Evolutionary conservation across 2,888 invertebrate species (phyloP), one percentile per base, ranked within the genome.

Genomic region (Priocnemis perturbator): DNA sequence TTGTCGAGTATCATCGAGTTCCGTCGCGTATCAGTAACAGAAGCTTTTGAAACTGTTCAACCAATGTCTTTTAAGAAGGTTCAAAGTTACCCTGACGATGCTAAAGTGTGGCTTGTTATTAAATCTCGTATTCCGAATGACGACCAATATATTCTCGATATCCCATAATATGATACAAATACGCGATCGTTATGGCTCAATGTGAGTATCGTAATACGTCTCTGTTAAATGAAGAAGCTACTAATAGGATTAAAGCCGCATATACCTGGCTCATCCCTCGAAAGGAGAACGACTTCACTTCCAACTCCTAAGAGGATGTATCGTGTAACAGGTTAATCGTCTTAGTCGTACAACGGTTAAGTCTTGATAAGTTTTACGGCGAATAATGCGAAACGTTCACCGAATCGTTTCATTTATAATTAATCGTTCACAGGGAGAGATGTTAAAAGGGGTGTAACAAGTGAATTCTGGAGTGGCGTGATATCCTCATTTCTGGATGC

Each of bases 171-270:
- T 11, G 7, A 37, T 37, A 11, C 37, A 1, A 2, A 37, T 37
- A 11, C 37, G 11, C 37, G 37, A 37, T 37, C 37, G 1, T 11
- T 2, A 9, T 37, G 4, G 37, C 1, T 11, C 11, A 37, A 37
- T 37, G 11, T 9, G 37, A 26, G 26, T 44, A 58, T 58, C 26
- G 60, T 59, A 64, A 67, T 67, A 60, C 61, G 52, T 50, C 59
- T 7, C 23, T 59, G 60, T 67, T 62, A 67, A 71, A 70, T 59
- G 67, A 64, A 44, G 62, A 60, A 60, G 50, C 67, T 64, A 61
- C 71, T 73, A 73, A 67, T 70, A 67, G 70, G 70, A 73, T 73
- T 73, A 71, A 71, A 67, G 11, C n/a, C 45, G 21, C 23, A 21
- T 59, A 59, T 59, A 20, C 44, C 47, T 14, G 45, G 58, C 45